A percentile compares a stretch with the other conserved stretches of the same genome.
phyloP scores from a whole-genome alignment of 2,113 vertebrate species.

The Dipodomys spectabilis region DNA sequence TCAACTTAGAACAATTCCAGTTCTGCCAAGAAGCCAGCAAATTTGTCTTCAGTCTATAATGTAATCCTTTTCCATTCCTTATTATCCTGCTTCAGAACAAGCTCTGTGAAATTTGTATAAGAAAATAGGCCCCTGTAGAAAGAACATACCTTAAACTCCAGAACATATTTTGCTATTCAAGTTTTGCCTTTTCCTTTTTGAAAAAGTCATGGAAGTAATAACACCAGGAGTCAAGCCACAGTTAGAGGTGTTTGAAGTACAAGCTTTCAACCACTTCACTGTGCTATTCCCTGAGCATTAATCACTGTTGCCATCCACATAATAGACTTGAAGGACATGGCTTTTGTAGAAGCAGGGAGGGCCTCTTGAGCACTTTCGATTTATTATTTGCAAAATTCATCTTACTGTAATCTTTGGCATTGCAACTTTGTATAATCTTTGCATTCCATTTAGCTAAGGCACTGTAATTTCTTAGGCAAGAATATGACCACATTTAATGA shows the following conservation, averaged over 20 bases:
- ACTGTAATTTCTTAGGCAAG: background rate
- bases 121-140: background rate
- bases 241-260: background rate
- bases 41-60: background rate
- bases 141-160: background rate
- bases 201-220: background rate
- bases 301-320: background rate
- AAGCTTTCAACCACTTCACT: background rate
- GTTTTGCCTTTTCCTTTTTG: background rate
- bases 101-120: background rate
- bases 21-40: background rate
- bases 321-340: background rate
- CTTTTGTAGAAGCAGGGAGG: background rate
- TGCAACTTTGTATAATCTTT: background rate
- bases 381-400: constrained; percentile 42
- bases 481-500: background rate
- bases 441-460: background rate
- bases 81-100: background rate
- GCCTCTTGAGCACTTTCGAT: background rate
- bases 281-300: background rate
- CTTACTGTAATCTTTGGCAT: background rate
- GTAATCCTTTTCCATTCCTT: background rate
- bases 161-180: background rate
- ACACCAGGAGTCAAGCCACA: background rate
- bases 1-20: background rate